These are phyloP conservation scores for Phrynocephalus versicolor DNA, from an alignment of 2,113 vertebrate genomes.

Conservation along the genomic window DNA sequence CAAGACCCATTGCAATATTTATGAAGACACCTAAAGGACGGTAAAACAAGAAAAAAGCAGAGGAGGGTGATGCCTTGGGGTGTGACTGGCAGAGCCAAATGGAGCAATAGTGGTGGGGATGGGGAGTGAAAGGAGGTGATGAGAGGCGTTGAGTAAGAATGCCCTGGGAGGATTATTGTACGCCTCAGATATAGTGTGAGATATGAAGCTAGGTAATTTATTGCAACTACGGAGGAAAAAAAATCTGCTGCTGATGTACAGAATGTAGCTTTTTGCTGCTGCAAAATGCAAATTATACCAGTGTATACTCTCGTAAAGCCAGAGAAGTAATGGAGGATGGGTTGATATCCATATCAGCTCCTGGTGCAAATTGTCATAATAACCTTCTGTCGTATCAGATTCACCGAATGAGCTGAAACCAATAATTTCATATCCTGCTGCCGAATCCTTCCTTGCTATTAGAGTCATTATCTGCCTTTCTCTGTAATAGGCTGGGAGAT, in stretches of 20 bases:
- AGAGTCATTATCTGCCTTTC: constrained; percentile 27
- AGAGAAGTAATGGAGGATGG: not conserved
- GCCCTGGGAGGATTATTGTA: constrained; percentile 27
- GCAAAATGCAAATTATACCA: constrained; percentile 37
- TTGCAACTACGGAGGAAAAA: constrained; percentile 11
- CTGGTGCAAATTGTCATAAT: constrained; percentile 30
- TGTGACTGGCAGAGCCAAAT: not conserved
- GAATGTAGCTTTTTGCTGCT: constrained; percentile 23
- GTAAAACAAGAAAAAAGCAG: not conserved
- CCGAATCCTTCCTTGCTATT: constrained; percentile 24
- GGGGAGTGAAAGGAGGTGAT: not conserved
- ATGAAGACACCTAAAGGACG: constrained; percentile 17
- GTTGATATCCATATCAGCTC: constrained; percentile 24
- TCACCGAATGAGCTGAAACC: constrained; percentile 14
- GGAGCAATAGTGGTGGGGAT: not conserved
- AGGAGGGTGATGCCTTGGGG: not conserved
- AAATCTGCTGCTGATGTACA: constrained; percentile 37
- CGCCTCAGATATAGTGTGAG: constrained; percentile 33
- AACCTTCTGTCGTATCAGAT: constrained; percentile 31
- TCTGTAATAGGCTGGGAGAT: constrained; percentile 2
- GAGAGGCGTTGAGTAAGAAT: not conserved
- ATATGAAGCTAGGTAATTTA: constrained; percentile 34
- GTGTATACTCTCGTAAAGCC: not conserved
- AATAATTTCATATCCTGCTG: constrained; percentile 11
- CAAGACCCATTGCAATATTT: constrained; percentile 23